These are phyloP conservation scores for Ornithoptera priamus DNA, from an alignment of 2,888 invertebrate genomes.

Conservation along the genomic window DNA sequence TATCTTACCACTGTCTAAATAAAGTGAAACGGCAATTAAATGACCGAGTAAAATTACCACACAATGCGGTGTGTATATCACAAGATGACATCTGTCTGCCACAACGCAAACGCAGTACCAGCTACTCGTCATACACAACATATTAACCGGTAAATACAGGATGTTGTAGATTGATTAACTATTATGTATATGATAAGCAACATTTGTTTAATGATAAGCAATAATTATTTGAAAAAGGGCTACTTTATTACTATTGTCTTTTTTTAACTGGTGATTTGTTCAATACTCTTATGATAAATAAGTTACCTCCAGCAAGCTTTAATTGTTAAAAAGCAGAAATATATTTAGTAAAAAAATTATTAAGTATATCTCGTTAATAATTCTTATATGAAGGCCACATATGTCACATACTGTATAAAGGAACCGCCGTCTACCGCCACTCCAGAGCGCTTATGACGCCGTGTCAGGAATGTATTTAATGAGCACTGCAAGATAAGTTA, in stretches of 20 bases:
- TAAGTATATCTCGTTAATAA: background rate
- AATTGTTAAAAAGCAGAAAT: background rate
- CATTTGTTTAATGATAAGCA: background rate
- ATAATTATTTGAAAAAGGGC: background rate
- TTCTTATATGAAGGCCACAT: background rate
- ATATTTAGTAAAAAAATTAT: too few relatives aligned
- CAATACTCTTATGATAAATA: background rate
- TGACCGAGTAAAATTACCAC: conserved; percentile 71
- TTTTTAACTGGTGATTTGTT: background rate
- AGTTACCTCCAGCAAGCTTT: background rate
- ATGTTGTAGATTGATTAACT: background rate
- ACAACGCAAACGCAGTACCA: conserved; percentile 48
- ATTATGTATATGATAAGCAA: background rate
- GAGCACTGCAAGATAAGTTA: conserved; percentile 64
- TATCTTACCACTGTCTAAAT: conserved; percentile 66
- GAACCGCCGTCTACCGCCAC: conserved; percentile 33
- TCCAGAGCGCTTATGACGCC: conserved; percentile 49
- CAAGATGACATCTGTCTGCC: conserved; percentile 66
- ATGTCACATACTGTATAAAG: background rate
- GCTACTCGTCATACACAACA: conserved; percentile 61
- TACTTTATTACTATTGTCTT: background rate
- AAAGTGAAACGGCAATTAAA: conserved; percentile 74
- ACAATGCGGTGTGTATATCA: conserved; percentile 75
- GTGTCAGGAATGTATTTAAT: conserved; percentile 64
- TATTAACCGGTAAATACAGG: conserved; percentile 31